Evolutionary conservation across 92 coral and sea anemone species (phyloP), one percentile per base, ranked within the genome.

Genomic region (Ricordea florida): DNA sequence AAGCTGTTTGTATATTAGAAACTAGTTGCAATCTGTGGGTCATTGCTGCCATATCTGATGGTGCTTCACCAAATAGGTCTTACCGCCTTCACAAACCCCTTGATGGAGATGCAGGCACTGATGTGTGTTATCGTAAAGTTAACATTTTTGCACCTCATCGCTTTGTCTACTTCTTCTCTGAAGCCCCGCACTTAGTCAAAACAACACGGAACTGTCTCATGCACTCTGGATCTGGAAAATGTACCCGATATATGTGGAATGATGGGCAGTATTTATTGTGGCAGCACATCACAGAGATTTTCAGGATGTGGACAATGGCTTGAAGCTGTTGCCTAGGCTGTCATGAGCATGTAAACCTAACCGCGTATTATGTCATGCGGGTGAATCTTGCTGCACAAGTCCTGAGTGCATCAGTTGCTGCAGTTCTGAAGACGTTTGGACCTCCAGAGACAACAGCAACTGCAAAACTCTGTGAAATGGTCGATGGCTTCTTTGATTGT

Each of bases 201-300:
- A n/a, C n/a, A n/a, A 47, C 46, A 73, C 57, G 40, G 56, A 57
- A 36, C 62, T 56, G 60, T 41, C 79, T 72, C 55, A 16, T 35
- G 23, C 30, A 31, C 53, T 73, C 80, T 47, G 56, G 70, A 43
- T 21, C 15, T 25, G 70, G 70, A 41, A 29, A 48, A 55, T 43
- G 70, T 31, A 25, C 69, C 16, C 57, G 80, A 28, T 79, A 66
- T 33, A 79, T 79, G 85, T 79, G 85, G 85, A 79, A 79, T 79
- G 80, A 47, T 70, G 69, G 85, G 4, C 38, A 41, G 4, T 18
- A 68, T 67, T 18, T 79, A 35, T 47, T 79, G 43, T 79, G 71
- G 85, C 29, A 79, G 31, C 79, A 79, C 51, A 68, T 69, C 24
- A 57, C 56, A 17, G 34, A 72, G 22, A 65, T 81, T 41, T 72